Evolutionary conservation across 2,797 vertebrate species (phyloP).

Genomic region (Chaetophractus vellerosus): DNA sequence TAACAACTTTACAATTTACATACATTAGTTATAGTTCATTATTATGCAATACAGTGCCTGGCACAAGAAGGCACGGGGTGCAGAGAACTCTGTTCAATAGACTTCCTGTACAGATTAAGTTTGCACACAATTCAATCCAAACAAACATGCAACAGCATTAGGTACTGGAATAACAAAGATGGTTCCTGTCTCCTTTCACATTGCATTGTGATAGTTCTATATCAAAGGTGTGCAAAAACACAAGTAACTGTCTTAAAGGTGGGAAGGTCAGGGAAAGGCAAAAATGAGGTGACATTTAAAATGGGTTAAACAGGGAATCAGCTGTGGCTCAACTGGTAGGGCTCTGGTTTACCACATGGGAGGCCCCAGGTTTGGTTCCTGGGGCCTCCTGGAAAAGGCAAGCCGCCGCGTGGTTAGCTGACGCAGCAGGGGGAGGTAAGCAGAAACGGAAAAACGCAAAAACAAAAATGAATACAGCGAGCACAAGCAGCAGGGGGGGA

Average conservation of each 20-base stretch:
- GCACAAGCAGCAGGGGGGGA: no score
- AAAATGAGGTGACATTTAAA: neutral
- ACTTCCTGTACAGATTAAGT: neutral
- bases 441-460: no score
- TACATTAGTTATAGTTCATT: neutral
- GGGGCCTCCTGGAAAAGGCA: no score
- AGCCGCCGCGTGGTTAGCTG: no score
- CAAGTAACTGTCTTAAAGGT: neutral
- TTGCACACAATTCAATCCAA: neutral
- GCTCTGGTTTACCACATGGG: no score
- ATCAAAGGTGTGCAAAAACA: constrained; percentile 48
- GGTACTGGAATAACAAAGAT: neutral
- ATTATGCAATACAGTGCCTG: neutral
- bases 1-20: neutral
- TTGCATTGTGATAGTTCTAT: neutral
- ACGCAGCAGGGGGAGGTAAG: no score
- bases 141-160: neutral
- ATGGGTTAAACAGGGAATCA: constrained; percentile 5
- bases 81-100: neutral
- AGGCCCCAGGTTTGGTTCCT: no score
- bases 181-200: neutral
- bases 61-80: constrained; percentile 40
- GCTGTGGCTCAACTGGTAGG: no score
- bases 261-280: neutral
- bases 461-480: no score